A percentile compares a stretch with the other conserved stretches of the same genome.
These are phyloP conservation scores for Parapsyche elsis DNA, from an alignment of 1,140 invertebrate species.

Conservation along the genomic window DNA sequence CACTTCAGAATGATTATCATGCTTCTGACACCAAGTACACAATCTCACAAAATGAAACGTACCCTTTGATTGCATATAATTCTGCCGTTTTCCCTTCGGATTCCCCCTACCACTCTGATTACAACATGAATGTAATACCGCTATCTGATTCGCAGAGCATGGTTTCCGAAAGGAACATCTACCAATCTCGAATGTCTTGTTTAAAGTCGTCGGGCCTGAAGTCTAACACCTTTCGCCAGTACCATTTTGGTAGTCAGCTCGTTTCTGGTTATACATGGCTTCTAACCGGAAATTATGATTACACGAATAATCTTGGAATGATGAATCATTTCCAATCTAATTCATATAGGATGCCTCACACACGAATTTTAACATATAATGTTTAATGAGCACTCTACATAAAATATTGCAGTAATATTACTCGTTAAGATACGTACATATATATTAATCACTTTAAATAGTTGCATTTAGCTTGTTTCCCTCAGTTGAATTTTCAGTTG, in stretches of 20 bases:
- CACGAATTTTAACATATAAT: slow-evolving; percentile 46
- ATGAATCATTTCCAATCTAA: slow-evolving; percentile 38
- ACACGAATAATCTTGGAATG: slow-evolving; percentile 28
- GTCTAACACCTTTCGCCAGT: slow-evolving; percentile 41
- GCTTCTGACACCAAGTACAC: slow-evolving; percentile 26
- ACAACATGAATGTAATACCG: slow-evolving; percentile 36
- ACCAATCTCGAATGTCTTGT: slow-evolving; percentile 34
- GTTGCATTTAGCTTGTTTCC: slow-evolving; percentile 13
- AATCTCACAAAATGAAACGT: slow-evolving; percentile 3
- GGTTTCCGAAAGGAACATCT: slow-evolving; percentile 27
- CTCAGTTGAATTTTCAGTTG: neutral
- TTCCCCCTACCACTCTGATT: slow-evolving; percentile 25
- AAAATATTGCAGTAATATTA: slow-evolving; percentile 14
- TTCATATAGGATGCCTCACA: slow-evolving; percentile 43
- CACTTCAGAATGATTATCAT: neutral
- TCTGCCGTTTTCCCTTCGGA: neutral
- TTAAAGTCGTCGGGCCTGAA: slow-evolving; percentile 42
- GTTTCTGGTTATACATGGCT: slow-evolving; percentile 43
- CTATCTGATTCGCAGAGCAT: slow-evolving; percentile 34
- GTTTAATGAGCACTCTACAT: slow-evolving; percentile 36
- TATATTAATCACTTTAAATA: slow-evolving; percentile 14
- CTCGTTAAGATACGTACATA: slow-evolving; percentile 11
- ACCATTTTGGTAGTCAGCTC: slow-evolving; percentile 34
- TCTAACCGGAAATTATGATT: slow-evolving; percentile 30
- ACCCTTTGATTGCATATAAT: slow-evolving; percentile 34